These are phyloP conservation scores for Sebastes kiyomatsui DNA, from an alignment of 2,797 vertebrate genomes.

Conservation along the genomic window DNA sequence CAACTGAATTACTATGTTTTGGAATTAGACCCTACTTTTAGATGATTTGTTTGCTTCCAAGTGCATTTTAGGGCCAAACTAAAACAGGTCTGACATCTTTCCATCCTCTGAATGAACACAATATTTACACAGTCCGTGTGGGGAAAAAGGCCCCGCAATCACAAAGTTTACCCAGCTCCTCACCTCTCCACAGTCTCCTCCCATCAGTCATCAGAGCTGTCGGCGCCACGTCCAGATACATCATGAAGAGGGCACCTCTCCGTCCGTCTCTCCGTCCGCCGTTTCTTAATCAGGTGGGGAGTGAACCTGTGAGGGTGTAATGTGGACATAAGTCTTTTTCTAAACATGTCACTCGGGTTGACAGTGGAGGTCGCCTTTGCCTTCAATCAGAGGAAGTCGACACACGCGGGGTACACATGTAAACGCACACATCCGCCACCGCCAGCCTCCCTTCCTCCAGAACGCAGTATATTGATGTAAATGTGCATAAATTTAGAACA, in stretches of 20 bases:
- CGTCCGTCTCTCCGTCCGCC: slow-evolving; percentile 15
- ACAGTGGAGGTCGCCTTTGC: slow-evolving; percentile 57
- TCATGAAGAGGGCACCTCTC: slow-evolving; percentile 44
- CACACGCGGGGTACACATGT: neutral
- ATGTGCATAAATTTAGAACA: neutral
- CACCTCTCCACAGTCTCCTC: slow-evolving; percentile 1
- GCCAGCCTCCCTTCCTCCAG: neutral
- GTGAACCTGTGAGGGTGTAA: slow-evolving; percentile 24
- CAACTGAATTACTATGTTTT: neutral
- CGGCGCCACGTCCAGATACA: slow-evolving; percentile 34
- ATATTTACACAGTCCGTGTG: slow-evolving; percentile 21
- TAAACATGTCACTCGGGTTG: slow-evolving; percentile 32
- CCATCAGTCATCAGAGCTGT: slow-evolving; percentile 52
- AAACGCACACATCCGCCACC: neutral
- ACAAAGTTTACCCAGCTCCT: slow-evolving; percentile 32
- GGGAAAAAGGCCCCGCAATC: neutral
- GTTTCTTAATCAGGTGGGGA: slow-evolving; percentile 57
- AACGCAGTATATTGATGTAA: slow-evolving; percentile 15
- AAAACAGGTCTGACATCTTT: neutral
- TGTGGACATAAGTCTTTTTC: slow-evolving; percentile 64
- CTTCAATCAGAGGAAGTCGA: slow-evolving; percentile 53
- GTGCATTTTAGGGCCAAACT: neutral
- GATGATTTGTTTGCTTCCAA: neutral
- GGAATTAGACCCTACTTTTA: neutral
- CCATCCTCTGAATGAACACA: slow-evolving; percentile 13